These are phyloP conservation scores for Orchestia grillus DNA, from an alignment of 1,140 invertebrate species.

Conservation along the genomic window DNA sequence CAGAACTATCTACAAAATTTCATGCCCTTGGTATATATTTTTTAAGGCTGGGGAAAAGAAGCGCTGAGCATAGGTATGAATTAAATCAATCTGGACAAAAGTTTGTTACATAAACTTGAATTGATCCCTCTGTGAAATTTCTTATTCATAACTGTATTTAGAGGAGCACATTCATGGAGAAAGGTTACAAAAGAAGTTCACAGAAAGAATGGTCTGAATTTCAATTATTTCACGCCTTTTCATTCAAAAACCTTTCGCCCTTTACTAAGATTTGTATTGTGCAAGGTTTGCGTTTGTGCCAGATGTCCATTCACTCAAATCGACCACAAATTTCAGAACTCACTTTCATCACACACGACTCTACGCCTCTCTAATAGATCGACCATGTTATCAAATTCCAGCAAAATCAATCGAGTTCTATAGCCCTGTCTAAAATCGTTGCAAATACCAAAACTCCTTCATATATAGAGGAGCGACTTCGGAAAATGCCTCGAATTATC, in stretches of 20 bases:
- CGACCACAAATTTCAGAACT: not conserved
- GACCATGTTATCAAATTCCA: not conserved
- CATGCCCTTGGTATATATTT: too few species aligned
- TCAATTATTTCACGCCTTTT: not conserved
- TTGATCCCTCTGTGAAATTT: not conserved
- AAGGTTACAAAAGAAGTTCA: too few species aligned
- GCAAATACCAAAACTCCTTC: not conserved
- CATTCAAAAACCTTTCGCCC: not conserved
- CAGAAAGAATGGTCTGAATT: too few species aligned
- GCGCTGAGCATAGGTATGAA: too few species aligned
- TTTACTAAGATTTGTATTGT: not conserved
- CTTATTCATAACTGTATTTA: not conserved
- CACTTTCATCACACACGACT: not conserved
- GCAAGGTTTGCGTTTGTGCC: not conserved
- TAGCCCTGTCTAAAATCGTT: not conserved
- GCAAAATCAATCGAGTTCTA: not conserved
- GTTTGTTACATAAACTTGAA: not conserved
- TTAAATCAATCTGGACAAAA: not conserved
- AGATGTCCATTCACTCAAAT: not conserved
- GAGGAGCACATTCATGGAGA: not conserved
- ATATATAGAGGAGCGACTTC: not conserved
- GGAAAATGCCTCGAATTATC: not conserved
- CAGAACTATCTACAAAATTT: too few species aligned
- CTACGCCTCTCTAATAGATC: not conserved
- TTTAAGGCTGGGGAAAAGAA: too few species aligned